Evolutionary conservation across 1,140 invertebrate genomes (phyloP).

Genomic region (Drosophila bipectinata): DNA sequence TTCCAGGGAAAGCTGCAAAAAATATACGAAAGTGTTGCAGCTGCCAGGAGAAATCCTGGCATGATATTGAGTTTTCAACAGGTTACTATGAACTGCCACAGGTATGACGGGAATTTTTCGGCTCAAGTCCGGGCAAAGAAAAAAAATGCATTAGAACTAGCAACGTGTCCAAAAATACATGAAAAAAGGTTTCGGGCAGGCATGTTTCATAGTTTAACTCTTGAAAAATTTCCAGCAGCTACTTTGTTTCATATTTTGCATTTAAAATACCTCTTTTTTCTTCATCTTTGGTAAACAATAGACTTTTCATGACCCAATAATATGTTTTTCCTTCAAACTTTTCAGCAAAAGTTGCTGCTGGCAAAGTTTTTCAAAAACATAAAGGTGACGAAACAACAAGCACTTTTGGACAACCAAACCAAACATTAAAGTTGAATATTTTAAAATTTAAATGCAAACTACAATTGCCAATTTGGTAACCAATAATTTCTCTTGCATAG

Average conservation of each 20-base stretch:
- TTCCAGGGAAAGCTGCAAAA: slow-evolving; percentile 13
- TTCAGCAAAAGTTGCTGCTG: not conserved
- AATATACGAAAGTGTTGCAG: not conserved
- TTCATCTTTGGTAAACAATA: not conserved
- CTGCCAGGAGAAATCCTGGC: slow-evolving; percentile 3
- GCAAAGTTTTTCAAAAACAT: slow-evolving; percentile 6
- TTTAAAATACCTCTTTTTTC: slow-evolving; percentile 2
- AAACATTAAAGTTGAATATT: not conserved
- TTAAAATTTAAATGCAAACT: too few species aligned
- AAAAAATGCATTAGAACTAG: not conserved
- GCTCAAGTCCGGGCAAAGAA: not conserved
- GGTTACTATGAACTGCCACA: slow-evolving; percentile 5
- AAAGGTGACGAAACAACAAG: not conserved
- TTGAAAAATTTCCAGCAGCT: not conserved
- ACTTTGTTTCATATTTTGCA: not conserved
- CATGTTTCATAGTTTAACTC: not conserved
- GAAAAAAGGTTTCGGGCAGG: not conserved
- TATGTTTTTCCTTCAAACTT: not conserved
- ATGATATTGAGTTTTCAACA: slow-evolving; percentile 7
- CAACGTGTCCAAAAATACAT: not conserved
- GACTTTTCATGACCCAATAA: not conserved
- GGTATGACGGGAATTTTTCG: not conserved
- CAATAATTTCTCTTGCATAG: slow-evolving; percentile 17
- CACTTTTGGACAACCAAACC: not conserved
- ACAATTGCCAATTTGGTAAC: not conserved